Evolutionary conservation across 2,888 invertebrate species (phyloP).

Genomic region (Corythucha ciliata): DNA sequence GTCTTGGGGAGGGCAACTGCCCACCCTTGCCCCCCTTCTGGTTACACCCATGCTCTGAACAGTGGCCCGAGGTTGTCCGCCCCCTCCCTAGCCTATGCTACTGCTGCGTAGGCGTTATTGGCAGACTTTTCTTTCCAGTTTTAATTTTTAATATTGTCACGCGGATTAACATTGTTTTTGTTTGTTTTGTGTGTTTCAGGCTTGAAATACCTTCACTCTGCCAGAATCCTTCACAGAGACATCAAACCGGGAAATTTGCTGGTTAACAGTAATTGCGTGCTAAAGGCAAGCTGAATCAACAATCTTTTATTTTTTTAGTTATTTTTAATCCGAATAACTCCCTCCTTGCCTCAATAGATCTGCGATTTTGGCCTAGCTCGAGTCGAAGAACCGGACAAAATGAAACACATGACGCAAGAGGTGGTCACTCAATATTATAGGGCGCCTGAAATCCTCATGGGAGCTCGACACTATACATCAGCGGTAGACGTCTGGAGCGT

Average conservation of each 20-base stretch:
- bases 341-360: conserved; percentile 56
- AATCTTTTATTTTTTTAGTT: background rate
- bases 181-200: conserved; percentile 50
- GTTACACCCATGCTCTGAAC: too few species aligned
- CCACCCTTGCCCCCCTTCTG: too few species aligned
- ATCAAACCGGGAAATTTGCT: conserved; percentile 98
- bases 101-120: too few species aligned
- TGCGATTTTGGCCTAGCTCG: conserved; percentile 99
- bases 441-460: conserved; percentile 98
- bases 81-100: too few species aligned
- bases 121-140: background rate
- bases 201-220: conserved; percentile 96
- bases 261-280: conserved; percentile 98
- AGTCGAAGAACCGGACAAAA: conserved; percentile 89
- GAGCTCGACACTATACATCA: conserved; percentile 90
- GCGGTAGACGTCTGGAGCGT: conserved; percentile 99
- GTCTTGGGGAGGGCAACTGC: too few species aligned
- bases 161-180: too few species aligned
- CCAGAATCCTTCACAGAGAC: conserved; percentile 94
- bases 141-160: background rate
- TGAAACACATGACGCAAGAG: conserved; percentile 97
- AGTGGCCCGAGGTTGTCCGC: too few species aligned
- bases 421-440: conserved; percentile 99
- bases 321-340: conserved; percentile 4
- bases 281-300: conserved; percentile 65